These are phyloP conservation scores for Syrmaticus mikado DNA, from an alignment of 2,113 vertebrate genomes.

Conservation along the genomic window DNA sequence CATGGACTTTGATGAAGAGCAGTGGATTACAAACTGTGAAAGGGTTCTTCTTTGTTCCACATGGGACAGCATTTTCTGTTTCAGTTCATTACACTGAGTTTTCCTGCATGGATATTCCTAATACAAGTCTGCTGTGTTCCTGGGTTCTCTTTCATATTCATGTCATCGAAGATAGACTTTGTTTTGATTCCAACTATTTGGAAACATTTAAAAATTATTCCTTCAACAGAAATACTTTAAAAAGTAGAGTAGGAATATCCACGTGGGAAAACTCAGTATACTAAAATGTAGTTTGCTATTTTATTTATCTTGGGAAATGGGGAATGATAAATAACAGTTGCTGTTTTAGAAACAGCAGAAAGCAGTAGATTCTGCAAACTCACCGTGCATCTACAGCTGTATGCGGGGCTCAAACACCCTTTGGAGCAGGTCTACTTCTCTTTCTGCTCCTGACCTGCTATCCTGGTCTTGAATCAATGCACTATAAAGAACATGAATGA, in stretches of 20 bases:
- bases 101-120: not conserved
- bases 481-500: accelerated
- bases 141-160: not conserved
- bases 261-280: not conserved
- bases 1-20: not conserved
- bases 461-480: not conserved
- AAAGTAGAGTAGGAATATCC: not conserved
- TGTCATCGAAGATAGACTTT: not conserved
- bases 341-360: not conserved
- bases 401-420: not conserved
- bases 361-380: not conserved
- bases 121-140: not conserved
- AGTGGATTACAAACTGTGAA: not conserved
- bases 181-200: not conserved
- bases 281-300: not conserved
- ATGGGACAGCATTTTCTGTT: not conserved
- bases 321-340: not conserved
- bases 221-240: not conserved
- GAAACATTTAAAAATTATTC: not conserved
- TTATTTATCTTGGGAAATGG: not conserved
- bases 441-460: not conserved
- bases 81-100: not conserved
- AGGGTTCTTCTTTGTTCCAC: not conserved
- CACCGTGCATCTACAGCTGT: not conserved
- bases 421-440: not conserved